A percentile compares a stretch with the other conserved stretches of the same genome.
Evolutionary conservation across 2,113 vertebrate genomes (phyloP).

Genomic region (Rhabdornis inornatus): DNA sequence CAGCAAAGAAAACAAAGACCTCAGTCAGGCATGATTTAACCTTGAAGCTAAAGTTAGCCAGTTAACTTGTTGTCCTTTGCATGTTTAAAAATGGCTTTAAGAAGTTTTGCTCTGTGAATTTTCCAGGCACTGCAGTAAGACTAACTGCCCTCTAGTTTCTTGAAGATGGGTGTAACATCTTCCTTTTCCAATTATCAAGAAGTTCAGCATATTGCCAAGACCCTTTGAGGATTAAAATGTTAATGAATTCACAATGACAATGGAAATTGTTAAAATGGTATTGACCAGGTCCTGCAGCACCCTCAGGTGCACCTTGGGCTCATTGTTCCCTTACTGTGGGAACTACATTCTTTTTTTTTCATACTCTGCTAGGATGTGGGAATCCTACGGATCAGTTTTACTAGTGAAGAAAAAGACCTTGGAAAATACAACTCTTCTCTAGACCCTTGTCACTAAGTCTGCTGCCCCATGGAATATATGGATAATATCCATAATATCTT

Average conservation of each 20-base stretch:
- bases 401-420: background rate
- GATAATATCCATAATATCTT: background rate
- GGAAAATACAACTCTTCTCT: background rate
- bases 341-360: background rate
- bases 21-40: background rate
- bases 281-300: background rate
- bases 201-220: background rate
- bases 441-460: background rate
- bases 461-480: background rate
- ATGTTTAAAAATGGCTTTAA: background rate
- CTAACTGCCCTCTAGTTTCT: background rate
- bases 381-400: background rate
- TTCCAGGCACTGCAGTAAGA: background rate
- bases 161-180: background rate
- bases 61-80: background rate
- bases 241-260: background rate
- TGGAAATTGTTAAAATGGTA: background rate
- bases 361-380: background rate
- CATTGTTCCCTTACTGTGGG: background rate
- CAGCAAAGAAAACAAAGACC: background rate
- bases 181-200: background rate
- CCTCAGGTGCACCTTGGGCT: background rate
- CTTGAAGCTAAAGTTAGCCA: background rate
- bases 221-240: background rate
- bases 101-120: background rate